phyloP scores from a whole-genome alignment of 2,888 invertebrate species.

The Caenorhabditis sp. region DNA sequence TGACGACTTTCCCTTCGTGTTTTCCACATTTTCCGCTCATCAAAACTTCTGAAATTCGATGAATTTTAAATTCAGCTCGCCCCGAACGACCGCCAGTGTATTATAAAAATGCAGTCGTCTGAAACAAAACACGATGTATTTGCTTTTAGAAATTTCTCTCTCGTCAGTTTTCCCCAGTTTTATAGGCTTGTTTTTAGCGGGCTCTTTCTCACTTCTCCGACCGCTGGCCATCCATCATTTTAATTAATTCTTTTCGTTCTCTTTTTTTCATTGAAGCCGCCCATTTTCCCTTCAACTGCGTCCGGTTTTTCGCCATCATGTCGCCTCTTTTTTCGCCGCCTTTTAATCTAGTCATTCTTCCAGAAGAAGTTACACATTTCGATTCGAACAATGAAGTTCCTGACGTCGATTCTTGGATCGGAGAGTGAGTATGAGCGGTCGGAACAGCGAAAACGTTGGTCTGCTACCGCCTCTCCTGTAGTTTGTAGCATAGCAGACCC shows the following conservation, averaged over 20 bases:
- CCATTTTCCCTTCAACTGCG: not conserved
- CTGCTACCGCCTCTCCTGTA: not conserved
- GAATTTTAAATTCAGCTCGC: constrained; percentile 17
- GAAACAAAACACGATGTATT: no score
- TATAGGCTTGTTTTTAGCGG: constrained; percentile 34
- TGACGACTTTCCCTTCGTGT: not conserved
- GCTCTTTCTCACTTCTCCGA: not conserved
- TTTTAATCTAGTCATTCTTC: not conserved
- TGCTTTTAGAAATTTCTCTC: no score
- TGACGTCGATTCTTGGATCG: constrained; percentile 52
- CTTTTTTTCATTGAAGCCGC: constrained; percentile 2
- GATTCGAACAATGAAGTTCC: constrained; percentile 54
- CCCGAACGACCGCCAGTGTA: not conserved
- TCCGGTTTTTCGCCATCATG: constrained; percentile 9
- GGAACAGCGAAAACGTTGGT: not conserved
- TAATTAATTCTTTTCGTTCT: constrained; percentile 47
- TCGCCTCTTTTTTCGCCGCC: not conserved
- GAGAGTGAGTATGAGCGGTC: constrained; percentile 62
- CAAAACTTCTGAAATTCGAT: constrained; percentile 45
- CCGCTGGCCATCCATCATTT: constrained; percentile 51
- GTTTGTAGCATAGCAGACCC: not conserved
- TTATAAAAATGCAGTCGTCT: constrained; percentile 5
- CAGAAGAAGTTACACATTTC: not conserved
- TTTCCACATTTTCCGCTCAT: constrained; percentile 1
- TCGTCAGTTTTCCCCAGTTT: constrained; percentile 20